A percentile compares a stretch with the other conserved stretches of the same genome.
These are phyloP conservation scores for Liasis olivaceus DNA, from an alignment of 2,797 vertebrate species.

Conservation along the genomic window DNA sequence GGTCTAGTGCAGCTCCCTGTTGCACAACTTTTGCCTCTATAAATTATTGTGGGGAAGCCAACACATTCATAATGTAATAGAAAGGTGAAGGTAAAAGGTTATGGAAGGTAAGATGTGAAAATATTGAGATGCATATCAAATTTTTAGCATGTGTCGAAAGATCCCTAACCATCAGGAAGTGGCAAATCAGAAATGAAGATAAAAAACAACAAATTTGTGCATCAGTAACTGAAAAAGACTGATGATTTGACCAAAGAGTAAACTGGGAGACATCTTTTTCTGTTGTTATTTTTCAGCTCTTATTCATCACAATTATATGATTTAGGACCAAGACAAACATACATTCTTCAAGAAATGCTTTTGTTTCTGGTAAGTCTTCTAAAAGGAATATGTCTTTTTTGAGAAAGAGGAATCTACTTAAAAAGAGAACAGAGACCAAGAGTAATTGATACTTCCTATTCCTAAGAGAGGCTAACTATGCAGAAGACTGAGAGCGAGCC, in stretches of 20 bases:
- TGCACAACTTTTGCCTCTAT: background rate
- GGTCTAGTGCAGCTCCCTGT: background rate
- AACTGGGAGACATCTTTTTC: background rate
- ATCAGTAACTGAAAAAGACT: background rate
- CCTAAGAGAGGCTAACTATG: background rate
- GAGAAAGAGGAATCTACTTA: background rate
- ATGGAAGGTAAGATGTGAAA: background rate
- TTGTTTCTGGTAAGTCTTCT: no score
- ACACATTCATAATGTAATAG: background rate
- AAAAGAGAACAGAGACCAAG: background rate
- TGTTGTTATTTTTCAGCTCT: background rate
- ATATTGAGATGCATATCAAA: background rate
- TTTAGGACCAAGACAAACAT: background rate
- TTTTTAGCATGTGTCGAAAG: no score
- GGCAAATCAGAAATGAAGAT: background rate
- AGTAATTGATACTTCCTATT: background rate
- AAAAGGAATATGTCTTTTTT: no score
- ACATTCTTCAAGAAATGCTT: background rate
- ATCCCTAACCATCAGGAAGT: background rate
- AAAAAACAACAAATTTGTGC: background rate
- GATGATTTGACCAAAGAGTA: background rate
- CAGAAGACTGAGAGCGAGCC: background rate
- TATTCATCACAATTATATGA: background rate
- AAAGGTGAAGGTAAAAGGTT: background rate
- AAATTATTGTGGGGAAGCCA: background rate